Conservation (phyloP, 2,113 vertebrate genomes). For the Gambusia affinis region DNA sequence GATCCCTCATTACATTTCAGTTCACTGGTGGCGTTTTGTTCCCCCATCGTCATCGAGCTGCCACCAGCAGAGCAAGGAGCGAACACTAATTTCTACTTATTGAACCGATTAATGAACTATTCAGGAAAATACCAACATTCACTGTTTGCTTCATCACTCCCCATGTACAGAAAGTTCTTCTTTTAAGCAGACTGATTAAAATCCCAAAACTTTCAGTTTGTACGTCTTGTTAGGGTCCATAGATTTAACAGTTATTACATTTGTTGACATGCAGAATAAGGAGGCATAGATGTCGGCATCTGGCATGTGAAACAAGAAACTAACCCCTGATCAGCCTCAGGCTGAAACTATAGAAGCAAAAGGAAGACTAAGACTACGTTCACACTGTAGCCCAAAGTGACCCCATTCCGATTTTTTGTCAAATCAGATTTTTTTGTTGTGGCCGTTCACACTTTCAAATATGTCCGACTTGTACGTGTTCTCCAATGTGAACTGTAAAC, state of each 20-base stretch:
- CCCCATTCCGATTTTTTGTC: too few species aligned
- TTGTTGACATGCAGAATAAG: constrained; percentile 45
- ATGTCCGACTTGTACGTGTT: too few species aligned
- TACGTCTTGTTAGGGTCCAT: constrained; percentile 34
- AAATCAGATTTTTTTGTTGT: too few species aligned
- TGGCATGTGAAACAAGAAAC: constrained; percentile 30
- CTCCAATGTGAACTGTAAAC: too few species aligned
- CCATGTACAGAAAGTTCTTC: constrained; percentile 47
- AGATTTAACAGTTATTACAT: constrained; percentile 42
- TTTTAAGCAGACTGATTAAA: constrained; percentile 60
- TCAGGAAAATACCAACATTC: constrained; percentile 55
- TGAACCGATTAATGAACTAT: constrained; percentile 70
- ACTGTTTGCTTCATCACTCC: constrained; percentile 53
- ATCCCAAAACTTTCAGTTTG: constrained; percentile 51
- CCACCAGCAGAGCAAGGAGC: constrained; percentile 36
- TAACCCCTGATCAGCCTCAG: constrained; percentile 19
- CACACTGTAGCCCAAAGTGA: too few species aligned
- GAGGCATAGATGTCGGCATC: constrained; percentile 57
- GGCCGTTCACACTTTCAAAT: too few species aligned
- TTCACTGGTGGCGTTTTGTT: constrained; percentile 32
- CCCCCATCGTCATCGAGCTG: constrained; percentile 41
- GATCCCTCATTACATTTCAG: constrained; percentile 22
- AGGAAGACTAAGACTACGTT: neutral
- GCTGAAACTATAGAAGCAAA: neutral
- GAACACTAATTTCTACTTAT: constrained; percentile 64